Percentiles rank a stretch among this genome's conserved stretches.
phyloP scores from a whole-genome alignment of 2,113 vertebrate species.

The Percopsis transmontana region DNA sequence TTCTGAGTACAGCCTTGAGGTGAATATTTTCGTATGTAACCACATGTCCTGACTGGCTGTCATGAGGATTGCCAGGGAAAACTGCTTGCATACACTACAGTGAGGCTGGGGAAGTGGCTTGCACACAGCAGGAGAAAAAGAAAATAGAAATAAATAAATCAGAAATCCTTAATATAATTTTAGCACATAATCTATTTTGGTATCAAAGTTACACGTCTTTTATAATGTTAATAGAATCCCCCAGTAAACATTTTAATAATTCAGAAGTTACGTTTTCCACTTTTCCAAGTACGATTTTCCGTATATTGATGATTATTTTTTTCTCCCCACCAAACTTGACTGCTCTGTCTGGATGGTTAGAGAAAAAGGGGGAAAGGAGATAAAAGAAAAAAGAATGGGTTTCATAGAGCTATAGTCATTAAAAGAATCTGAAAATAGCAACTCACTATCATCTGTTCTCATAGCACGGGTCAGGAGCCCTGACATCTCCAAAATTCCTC shows the following conservation, averaged over 20 bases:
- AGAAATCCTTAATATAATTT: constrained; percentile 50
- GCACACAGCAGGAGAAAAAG: constrained; percentile 39
- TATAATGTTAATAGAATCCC: constrained; percentile 50
- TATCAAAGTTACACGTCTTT: constrained; percentile 32
- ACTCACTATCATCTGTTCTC: constrained; percentile 82
- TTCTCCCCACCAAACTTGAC: background rate
- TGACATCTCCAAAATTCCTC: constrained; percentile 81
- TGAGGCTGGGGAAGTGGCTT: constrained; percentile 30
- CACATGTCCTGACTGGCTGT: constrained; percentile 36
- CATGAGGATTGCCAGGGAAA: constrained; percentile 45
- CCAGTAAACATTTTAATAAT: constrained; percentile 67
- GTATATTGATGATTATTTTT: constrained; percentile 32
- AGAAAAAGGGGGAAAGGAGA: constrained; percentile 47
- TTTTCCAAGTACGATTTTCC: constrained; percentile 47
- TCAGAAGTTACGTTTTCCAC: constrained; percentile 55
- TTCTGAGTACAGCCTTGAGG: constrained; percentile 12
- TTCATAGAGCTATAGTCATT: constrained; percentile 80
- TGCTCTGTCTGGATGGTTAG: constrained; percentile 51
- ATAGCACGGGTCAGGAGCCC: constrained; percentile 75
- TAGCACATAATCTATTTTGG: constrained; percentile 37
- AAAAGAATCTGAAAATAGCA: constrained; percentile 85
- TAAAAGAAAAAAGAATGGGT: constrained; percentile 72
- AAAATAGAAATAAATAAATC: constrained; percentile 56
- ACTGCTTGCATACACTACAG: constrained; percentile 7
- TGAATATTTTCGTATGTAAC: constrained; percentile 57